Conservation (phyloP, 2,888 invertebrate genomes). For the Agriopis marginaria region DNA sequence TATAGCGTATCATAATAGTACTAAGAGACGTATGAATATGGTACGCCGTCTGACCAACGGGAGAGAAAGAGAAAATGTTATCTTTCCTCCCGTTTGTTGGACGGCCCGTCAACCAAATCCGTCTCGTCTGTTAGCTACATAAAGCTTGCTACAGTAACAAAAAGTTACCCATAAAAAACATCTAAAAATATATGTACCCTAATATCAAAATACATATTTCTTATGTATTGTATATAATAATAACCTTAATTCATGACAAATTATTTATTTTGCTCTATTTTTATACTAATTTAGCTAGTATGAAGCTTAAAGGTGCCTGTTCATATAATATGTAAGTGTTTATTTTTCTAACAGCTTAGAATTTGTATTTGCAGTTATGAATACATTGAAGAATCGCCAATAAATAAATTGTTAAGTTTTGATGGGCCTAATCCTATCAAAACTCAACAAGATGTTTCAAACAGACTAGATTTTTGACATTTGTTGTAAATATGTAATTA, state of each 20-base stretch:
- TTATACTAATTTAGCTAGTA: slow-evolving; percentile 14
- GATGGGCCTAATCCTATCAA: too few relatives aligned
- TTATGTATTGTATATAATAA: neutral
- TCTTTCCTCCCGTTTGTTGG: too few relatives aligned
- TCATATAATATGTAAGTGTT: slow-evolving; percentile 9
- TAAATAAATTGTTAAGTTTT: too few relatives aligned
- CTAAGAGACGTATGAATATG: too few relatives aligned
- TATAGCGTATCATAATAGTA: neutral
- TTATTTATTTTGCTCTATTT: slow-evolving; percentile 22
- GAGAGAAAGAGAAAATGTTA: too few relatives aligned
- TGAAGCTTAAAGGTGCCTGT: slow-evolving; percentile 24
- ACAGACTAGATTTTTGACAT: too few relatives aligned
- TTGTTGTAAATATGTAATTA: too few relatives aligned
- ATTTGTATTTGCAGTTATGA: neutral
- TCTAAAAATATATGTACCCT: neutral
- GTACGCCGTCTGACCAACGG: too few relatives aligned
- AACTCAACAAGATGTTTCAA: too few relatives aligned
- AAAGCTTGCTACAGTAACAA: slow-evolving; percentile 2
- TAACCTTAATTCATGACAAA: slow-evolving; percentile 22
- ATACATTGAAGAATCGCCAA: slow-evolving; percentile 12
- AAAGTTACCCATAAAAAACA: neutral
- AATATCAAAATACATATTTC: slow-evolving; percentile 4
- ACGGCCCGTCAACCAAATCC: too few relatives aligned
- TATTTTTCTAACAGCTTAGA: slow-evolving; percentile 16
- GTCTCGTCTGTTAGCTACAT: too few relatives aligned